Conservation (phyloP, 2,888 invertebrate genomes). For the Nycteola revayana region DNA sequence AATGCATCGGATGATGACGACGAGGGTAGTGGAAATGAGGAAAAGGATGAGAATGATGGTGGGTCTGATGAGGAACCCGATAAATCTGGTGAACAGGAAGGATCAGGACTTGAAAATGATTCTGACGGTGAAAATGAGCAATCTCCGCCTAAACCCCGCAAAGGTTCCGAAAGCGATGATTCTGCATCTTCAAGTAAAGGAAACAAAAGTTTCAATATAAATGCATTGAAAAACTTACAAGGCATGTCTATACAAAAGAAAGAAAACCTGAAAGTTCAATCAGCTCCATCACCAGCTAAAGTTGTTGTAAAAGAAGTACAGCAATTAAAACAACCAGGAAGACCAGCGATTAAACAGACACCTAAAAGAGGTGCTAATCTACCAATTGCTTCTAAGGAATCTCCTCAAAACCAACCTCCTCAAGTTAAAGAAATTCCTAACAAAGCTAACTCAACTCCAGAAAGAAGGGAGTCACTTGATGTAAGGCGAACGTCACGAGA, state of each 20-base stretch:
- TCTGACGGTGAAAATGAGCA: constrained; percentile 43
- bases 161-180: constrained; percentile 46
- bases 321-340: constrained; percentile 37
- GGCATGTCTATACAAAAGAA: constrained; percentile 42
- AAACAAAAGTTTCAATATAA: constrained; percentile 10
- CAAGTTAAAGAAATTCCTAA: constrained; percentile 10
- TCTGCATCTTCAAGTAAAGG: constrained; percentile 25
- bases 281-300: constrained; percentile 34
- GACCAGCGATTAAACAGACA: constrained; percentile 69
- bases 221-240: constrained; percentile 44
- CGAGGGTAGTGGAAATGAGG: constrained; percentile 55
- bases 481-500: constrained; percentile 39
- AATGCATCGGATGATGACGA: constrained; percentile 71
- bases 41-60: constrained; percentile 45
- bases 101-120: constrained; percentile 38
- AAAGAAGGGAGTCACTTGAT: constrained; percentile 44
- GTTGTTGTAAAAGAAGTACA: constrained; percentile 36
- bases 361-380: constrained; percentile 61
- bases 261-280: constrained; percentile 34
- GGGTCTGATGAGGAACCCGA: constrained; percentile 47
- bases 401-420: constrained; percentile 28
- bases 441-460: constrained; percentile 19
- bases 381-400: constrained; percentile 41
- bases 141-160: constrained; percentile 21
- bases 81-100: constrained; percentile 38